These are phyloP conservation scores for Oreamnos americanus DNA, from an alignment of 2,113 vertebrate species.

Conservation along the genomic window DNA sequence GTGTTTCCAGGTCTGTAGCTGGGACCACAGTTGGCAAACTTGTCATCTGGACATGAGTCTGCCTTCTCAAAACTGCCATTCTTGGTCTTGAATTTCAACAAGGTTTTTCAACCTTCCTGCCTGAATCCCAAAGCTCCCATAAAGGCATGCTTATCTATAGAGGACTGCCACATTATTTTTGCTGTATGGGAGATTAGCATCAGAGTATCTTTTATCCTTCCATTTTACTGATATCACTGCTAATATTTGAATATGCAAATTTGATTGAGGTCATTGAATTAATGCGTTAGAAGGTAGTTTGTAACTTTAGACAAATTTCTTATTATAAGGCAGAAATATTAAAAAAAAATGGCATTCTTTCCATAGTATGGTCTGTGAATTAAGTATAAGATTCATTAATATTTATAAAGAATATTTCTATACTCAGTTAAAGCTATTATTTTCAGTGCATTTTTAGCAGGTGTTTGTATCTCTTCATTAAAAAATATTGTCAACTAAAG, in stretches of 20 bases:
- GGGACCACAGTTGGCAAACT: background rate
- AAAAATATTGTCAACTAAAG: background rate
- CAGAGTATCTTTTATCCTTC: background rate
- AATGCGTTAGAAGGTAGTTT: background rate
- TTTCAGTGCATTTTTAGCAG: background rate
- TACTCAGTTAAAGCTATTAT: background rate
- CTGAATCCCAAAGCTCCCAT: background rate
- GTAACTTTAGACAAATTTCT: background rate
- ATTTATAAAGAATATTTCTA: background rate
- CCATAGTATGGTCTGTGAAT: background rate
- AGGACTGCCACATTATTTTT: background rate
- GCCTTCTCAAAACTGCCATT: background rate
- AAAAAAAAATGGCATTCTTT: background rate
- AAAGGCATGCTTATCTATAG: background rate
- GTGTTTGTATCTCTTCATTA: background rate
- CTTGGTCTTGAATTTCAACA: background rate
- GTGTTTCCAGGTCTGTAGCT: background rate
- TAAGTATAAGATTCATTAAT: background rate
- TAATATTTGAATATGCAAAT: background rate
- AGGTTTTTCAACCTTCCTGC: background rate
- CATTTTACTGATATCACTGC: background rate
- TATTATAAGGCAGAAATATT: background rate
- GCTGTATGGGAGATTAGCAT: background rate
- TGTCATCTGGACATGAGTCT: background rate
- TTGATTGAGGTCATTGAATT: background rate